These are phyloP conservation scores for Choreutis nemorana DNA, from an alignment of 2,888 invertebrate genomes.

Conservation along the genomic window DNA sequence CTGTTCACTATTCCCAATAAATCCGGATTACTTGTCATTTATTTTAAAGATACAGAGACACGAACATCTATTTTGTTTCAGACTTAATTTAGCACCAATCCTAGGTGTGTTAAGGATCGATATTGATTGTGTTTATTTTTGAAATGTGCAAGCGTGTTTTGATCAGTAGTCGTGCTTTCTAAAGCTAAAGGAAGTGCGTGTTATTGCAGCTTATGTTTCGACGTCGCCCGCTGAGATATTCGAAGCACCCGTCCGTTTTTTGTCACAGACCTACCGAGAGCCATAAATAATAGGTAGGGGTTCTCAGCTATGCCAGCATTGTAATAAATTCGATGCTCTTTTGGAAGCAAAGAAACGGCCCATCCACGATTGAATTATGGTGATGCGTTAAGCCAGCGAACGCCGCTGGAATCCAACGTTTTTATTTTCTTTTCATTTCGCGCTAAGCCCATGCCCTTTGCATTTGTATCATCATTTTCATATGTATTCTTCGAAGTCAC, in stretches of 20 bases:
- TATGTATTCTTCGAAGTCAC: constrained; percentile 33
- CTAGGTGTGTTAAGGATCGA: too few species aligned
- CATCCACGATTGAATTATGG: constrained; percentile 60
- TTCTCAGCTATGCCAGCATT: constrained; percentile 53
- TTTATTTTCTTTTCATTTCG: constrained; percentile 53
- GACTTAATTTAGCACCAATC: too few species aligned
- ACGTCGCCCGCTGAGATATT: constrained; percentile 62
- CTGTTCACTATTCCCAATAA: constrained; percentile 52
- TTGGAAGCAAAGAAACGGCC: constrained; percentile 54
- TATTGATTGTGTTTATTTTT: too few species aligned
- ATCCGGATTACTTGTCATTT: constrained; percentile 46
- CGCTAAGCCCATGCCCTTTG: constrained; percentile 34
- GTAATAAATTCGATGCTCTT: constrained; percentile 65
- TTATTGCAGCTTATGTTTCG: constrained; percentile 63
- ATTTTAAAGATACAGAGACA: constrained; percentile 7
- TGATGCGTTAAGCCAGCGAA: constrained; percentile 60
- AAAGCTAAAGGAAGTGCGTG: constrained; percentile 55
- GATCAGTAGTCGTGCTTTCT: constrained; percentile 27
- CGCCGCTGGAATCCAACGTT: constrained; percentile 42
- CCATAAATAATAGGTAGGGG: constrained; percentile 67
- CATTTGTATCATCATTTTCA: constrained; percentile 38
- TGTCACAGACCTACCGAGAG: constrained; percentile 63
- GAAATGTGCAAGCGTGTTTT: constrained; percentile 22
- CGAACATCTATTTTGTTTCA: too few species aligned
- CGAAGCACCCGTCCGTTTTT: constrained; percentile 63